These are phyloP conservation scores for Cladopsammia gracilis DNA, from an alignment of 64 coral and sea anemone species.

Conservation along the genomic window DNA sequence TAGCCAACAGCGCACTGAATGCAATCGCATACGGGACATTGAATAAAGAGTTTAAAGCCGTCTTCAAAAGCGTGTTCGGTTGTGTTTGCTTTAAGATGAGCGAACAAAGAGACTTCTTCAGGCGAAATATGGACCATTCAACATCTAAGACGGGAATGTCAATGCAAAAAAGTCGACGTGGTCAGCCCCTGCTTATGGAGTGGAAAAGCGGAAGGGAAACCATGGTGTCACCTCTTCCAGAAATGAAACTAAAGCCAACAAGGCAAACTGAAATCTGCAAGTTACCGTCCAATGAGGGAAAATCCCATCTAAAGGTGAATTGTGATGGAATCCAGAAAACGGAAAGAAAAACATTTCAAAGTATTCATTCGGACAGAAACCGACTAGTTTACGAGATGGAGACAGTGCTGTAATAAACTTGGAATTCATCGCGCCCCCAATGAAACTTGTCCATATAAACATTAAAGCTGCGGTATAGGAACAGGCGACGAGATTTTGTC, in stretches of 20 bases:
- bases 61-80: conserved; percentile 81
- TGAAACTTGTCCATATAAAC: too few species aligned
- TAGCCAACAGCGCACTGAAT: conserved; percentile 90
- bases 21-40: conserved; percentile 91
- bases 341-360: neutral
- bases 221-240: neutral
- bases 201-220: conserved; percentile 5
- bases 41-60: conserved; percentile 88
- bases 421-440: neutral
- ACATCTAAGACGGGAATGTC: neutral
- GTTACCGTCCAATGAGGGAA: neutral
- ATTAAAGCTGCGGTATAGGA: too few species aligned
- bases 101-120: neutral
- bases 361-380: too few species aligned
- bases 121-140: neutral
- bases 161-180: neutral
- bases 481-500: too few species aligned
- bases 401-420: conserved; percentile 13
- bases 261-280: neutral
- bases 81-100: conserved; percentile 30
- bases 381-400: neutral
- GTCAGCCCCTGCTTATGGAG: neutral
- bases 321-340: neutral
- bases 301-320: too few species aligned
- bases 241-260: neutral